Conservation (phyloP, 2,888 invertebrate genomes). For the Desoria tigrina region DNA sequence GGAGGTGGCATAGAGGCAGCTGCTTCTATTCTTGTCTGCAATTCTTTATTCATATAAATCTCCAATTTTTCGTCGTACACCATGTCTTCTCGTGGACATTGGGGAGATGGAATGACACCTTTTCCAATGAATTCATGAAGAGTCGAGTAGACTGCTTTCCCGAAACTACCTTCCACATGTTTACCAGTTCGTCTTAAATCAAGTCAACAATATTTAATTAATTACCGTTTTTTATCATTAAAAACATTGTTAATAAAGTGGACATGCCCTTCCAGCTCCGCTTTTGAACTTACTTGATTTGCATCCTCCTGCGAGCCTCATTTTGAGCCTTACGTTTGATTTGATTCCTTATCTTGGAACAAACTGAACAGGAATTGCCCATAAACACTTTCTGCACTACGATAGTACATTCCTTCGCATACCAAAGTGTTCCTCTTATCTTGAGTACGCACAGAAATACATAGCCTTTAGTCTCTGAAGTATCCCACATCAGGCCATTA, state of each 20-base stretch:
- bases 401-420: conserved; percentile 2
- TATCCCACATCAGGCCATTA: too few relatives aligned
- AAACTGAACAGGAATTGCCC: conserved; percentile 11
- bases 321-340: neutral
- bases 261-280: too few relatives aligned
- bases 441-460: too few relatives aligned
- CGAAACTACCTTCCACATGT: conserved; percentile 8
- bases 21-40: neutral
- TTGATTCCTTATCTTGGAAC: conserved; percentile 11
- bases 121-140: conserved; percentile 12
- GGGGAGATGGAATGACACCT: conserved; percentile 9
- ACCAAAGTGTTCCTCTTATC: conserved; percentile 13
- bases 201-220: neutral
- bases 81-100: conserved; percentile 9
- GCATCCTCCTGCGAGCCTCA: conserved; percentile 5
- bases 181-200: neutral
- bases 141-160: conserved; percentile 9
- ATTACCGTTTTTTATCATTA: neutral
- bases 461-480: too few relatives aligned
- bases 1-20: conserved; percentile 15
- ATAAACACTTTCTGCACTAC: conserved; percentile 13
- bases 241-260: neutral
- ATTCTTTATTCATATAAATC: conserved; percentile 1
- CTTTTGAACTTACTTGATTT: neutral
- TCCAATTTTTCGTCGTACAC: conserved; percentile 13